Base-by-base conservation (phyloP, 2,888 invertebrate genomes). In the Anodontia alba region DNA sequence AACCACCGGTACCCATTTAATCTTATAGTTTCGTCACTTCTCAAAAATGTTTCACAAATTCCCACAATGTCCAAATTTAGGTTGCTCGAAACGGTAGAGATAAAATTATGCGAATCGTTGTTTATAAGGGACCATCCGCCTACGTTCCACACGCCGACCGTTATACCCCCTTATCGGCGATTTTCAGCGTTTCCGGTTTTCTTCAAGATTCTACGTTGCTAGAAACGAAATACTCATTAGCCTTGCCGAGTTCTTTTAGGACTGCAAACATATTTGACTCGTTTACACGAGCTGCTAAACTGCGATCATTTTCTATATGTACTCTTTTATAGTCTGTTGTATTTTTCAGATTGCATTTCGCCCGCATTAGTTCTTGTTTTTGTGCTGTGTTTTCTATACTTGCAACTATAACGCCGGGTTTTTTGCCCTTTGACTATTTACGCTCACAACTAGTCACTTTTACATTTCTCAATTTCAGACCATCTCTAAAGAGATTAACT, bases 141-240 rank as follows among this genome's bases (percentile, higher is more conserved):
- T 7, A 69, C 69, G 29, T 69, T 69, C 69, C 69, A 69, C n/a
- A 69, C 20, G n/a, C 69, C 43, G 29, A 69, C 43, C 69, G 23
- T 42, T 69, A 69, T 69, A 69, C 69, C 43, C 46, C 69, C 43
- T 46, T 69, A 69, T 62, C 33, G 62, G 1, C 33, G 62, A 12
- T 20, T 62, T 17, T 33, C 33, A 7, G 33, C 1, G 1, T 62
- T 62, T 1, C n/a, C 62, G 20, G 31, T 33, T 17, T 62, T 62
- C 29, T 33, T 62, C 15, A 62, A 33, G 15, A 62, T 62, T 62
- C 62, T 31, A 10, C 62, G 20, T 33, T 62, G 33, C 62, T 17
- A 12, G 62, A 33, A 20, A 62, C 62, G 20, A 33, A 62, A 20
- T 62, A 62, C 1, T 62, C 33, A 17, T 62, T 62, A 17, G 62